Evolutionary conservation across 2,888 invertebrate species (phyloP).

Genomic region (Caenorhabditis angaria): DNA sequence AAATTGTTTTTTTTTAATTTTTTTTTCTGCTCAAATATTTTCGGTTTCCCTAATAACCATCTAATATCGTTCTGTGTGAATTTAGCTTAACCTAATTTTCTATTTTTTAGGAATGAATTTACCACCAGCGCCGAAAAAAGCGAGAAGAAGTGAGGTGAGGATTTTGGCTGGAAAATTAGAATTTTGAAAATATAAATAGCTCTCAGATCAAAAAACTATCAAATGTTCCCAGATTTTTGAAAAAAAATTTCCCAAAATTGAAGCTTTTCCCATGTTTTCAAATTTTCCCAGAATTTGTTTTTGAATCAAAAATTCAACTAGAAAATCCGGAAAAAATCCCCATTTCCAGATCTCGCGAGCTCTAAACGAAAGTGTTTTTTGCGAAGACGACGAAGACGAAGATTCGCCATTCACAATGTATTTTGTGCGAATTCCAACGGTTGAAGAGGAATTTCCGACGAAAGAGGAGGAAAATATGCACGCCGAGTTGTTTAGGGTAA

Average conservation of each 20-base stretch:
- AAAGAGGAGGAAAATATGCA: constrained; percentile 10
- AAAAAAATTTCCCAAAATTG: background rate
- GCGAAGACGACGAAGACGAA: constrained; percentile 25
- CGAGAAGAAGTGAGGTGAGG: constrained; percentile 18
- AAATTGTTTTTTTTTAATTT: background rate
- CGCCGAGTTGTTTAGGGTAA: constrained; percentile 12
- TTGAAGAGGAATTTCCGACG: background rate
- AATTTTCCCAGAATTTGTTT: too few relatives aligned
- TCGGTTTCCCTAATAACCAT: too few relatives aligned
- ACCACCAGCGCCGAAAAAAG: constrained; percentile 40
- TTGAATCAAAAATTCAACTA: too few relatives aligned
- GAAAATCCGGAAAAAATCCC: too few relatives aligned
- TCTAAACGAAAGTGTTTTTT: constrained; percentile 27
- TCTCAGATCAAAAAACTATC: background rate
- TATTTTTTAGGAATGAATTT: background rate
- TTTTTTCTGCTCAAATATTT: too few relatives aligned
- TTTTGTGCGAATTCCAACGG: constrained; percentile 18
- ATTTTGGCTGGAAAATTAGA: background rate
- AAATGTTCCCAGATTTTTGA: background rate
- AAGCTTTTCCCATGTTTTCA: background rate
- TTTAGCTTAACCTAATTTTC: too few relatives aligned
- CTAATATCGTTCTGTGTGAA: too few relatives aligned
- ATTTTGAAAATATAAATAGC: background rate
- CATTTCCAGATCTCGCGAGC: constrained; percentile 11
- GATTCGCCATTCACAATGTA: constrained; percentile 34